Conservation (phyloP, 2,888 invertebrate genomes). For the Bellardia pandia region DNA sequence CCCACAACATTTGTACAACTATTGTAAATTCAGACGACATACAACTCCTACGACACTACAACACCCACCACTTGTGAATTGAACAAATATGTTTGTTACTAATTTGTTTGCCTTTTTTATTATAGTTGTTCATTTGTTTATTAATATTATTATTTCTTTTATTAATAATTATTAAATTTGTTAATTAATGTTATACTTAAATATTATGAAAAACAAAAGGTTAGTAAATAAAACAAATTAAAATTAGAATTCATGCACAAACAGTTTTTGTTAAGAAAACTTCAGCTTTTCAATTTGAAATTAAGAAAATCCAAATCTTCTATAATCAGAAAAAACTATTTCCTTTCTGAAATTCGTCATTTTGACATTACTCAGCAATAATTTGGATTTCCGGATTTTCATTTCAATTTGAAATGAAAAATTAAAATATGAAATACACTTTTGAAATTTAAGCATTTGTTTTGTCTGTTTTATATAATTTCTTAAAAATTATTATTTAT, state of each 20-base stretch:
- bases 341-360: too few relatives aligned
- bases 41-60: too few relatives aligned
- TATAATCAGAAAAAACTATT: too few relatives aligned
- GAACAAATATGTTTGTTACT: slow-evolving; percentile 1
- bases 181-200: slow-evolving; percentile 69
- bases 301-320: too few relatives aligned
- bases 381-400: too few relatives aligned
- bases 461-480: not conserved
- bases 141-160: slow-evolving; percentile 35
- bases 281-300: too few relatives aligned
- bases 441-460: slow-evolving; percentile 2
- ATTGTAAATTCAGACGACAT: too few relatives aligned
- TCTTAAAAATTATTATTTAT: slow-evolving; percentile 35
- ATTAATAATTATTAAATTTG: slow-evolving; percentile 57
- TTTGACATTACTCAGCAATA: too few relatives aligned
- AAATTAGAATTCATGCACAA: not conserved
- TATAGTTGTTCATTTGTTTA: slow-evolving; percentile 41
- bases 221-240: too few relatives aligned
- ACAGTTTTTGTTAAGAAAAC: not conserved
- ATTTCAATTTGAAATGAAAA: too few relatives aligned
- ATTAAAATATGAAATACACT: not conserved
- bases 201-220: slow-evolving; percentile 28
- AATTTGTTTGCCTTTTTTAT: slow-evolving; percentile 34
- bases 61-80: too few relatives aligned
- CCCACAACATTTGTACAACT: too few relatives aligned